Evolutionary conservation across 2,888 invertebrate species (phyloP), one percentile per base, ranked within the genome.

Genomic region (Epinotia bilunana): DNA sequence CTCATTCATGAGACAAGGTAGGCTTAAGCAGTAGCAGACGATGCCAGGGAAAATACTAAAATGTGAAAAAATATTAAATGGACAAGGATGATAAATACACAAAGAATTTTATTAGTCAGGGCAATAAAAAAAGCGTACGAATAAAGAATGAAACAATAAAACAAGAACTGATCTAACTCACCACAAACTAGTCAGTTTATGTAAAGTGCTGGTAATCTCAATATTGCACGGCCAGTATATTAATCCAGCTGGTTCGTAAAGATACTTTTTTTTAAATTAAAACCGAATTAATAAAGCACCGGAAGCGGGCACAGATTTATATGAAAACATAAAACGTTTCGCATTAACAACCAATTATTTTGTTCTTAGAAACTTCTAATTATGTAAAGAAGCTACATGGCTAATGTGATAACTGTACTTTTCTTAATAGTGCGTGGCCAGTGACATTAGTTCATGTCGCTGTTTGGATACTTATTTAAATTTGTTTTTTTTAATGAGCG

Each of bases 121-220:
- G 60, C 53, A 65, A 60, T 75, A 72, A 72, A 72, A 81, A 82
- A 79, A 79, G 77, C 65, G 74, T 55, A 73, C 76, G 76, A 57
- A 88, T 85, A 84, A 88, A 87, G 88, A 87, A 88, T 89, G 84
- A 82, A 80, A 88, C 86, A 89, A 88, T 89, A 90, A 87, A 85
- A 84, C 83, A 79, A 60, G 57, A 87, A 86, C 83, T 81, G 82
- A 86, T 84, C 82, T 46, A 77, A 77, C 73, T 76, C 70, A 79
- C 69, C 61, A 77, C 58, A 73, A 76, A 76, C 80, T 76, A 76
- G 79, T 77, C 78, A 74, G 77, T 80, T 84, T 82, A 81, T 79
- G 81, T 83, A 83, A 84, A 84, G 76, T 81, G 81, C 81, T 80
- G 67, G 64, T 72, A 72, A 61, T 49, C 71, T 81, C 82, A 80